A percentile compares a stretch with the other conserved stretches of the same genome.
Conservation (phyloP, 2,888 invertebrate genomes). For the Polydrusus pterygomalis region DNA sequence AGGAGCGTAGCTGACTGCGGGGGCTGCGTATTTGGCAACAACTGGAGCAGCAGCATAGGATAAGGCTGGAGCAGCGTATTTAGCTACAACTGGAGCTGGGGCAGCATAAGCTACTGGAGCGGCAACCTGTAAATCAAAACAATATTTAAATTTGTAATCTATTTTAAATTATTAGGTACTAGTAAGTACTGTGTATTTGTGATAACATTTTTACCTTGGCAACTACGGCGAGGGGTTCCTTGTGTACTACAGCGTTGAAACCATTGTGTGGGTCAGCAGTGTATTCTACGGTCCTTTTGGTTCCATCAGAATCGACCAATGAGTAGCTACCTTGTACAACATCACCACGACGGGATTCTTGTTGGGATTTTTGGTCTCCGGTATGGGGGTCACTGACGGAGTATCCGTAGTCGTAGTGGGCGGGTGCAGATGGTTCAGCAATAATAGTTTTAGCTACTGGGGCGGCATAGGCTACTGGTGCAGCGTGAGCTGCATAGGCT, state of each 20-base stretch:
- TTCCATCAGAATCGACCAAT: slow-evolving; percentile 74
- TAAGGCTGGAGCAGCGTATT: slow-evolving; percentile 53
- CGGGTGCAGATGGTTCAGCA: slow-evolving; percentile 62
- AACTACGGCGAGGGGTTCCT: slow-evolving; percentile 69
- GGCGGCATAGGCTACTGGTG: slow-evolving; percentile 57
- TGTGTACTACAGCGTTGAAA: slow-evolving; percentile 74
- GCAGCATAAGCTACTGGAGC: slow-evolving; percentile 54
- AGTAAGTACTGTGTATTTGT: neutral
- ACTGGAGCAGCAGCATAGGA: slow-evolving; percentile 45
- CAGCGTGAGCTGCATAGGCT: neutral
- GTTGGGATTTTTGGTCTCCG: slow-evolving; percentile 74
- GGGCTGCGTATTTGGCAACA: slow-evolving; percentile 63
- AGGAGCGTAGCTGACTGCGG: slow-evolving; percentile 65
- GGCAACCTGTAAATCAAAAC: slow-evolving; percentile 23
- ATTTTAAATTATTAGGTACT: neutral
- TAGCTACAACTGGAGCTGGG: slow-evolving; percentile 43
- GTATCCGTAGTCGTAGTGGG: slow-evolving; percentile 64
- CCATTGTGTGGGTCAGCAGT: slow-evolving; percentile 74
- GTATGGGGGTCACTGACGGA: slow-evolving; percentile 67
- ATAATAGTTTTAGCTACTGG: slow-evolving; percentile 59
- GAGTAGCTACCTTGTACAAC: slow-evolving; percentile 74
- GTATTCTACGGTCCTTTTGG: slow-evolving; percentile 74
- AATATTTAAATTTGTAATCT: neutral
- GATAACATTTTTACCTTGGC: slow-evolving; percentile 24
- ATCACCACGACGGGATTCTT: slow-evolving; percentile 74